These are phyloP conservation scores for Polypterus bichir DNA, from an alignment of 2,113 vertebrate genomes.

Conservation along the genomic window DNA sequence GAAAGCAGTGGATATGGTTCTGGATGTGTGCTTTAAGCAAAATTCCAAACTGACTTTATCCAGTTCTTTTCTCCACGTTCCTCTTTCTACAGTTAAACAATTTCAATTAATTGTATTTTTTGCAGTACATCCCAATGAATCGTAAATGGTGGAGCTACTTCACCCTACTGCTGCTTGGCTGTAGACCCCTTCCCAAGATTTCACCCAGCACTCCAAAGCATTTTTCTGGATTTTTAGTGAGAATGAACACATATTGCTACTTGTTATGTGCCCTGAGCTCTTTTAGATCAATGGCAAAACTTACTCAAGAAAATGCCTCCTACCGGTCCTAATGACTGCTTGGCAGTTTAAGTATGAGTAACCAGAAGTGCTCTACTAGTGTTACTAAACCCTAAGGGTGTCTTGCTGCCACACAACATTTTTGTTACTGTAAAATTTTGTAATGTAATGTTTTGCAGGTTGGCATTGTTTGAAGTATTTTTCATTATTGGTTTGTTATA, in stretches of 20 bases:
- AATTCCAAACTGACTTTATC: not conserved
- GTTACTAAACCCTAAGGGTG: slow-evolving; percentile 28
- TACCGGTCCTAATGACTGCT: slow-evolving; percentile 3
- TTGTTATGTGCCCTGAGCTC: not conserved
- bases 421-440: slow-evolving; percentile 45
- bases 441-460: slow-evolving; percentile 43
- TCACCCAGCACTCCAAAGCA: slow-evolving; percentile 10
- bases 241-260: no score
- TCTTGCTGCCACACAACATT: slow-evolving; percentile 33
- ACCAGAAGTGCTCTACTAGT: slow-evolving; percentile 14
- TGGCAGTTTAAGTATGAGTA: slow-evolving; percentile 18
- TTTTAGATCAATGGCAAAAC: not conserved
- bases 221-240: slow-evolving; percentile 3
- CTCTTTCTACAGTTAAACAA: not conserved
- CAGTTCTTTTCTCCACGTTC: not conserved
- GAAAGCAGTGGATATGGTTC: not conserved
- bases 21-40: not conserved
- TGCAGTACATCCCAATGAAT: not conserved
- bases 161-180: not conserved
- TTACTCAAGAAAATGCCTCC: slow-evolving; percentile 15
- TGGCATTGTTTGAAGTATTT: slow-evolving; percentile 34
- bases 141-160: not conserved
- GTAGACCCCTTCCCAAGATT: slow-evolving; percentile 15
- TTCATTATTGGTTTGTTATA: slow-evolving; percentile 38
- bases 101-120: not conserved